Base-by-base conservation (phyloP, 2,888 invertebrate species). In the Hylaea fasciaria region DNA sequence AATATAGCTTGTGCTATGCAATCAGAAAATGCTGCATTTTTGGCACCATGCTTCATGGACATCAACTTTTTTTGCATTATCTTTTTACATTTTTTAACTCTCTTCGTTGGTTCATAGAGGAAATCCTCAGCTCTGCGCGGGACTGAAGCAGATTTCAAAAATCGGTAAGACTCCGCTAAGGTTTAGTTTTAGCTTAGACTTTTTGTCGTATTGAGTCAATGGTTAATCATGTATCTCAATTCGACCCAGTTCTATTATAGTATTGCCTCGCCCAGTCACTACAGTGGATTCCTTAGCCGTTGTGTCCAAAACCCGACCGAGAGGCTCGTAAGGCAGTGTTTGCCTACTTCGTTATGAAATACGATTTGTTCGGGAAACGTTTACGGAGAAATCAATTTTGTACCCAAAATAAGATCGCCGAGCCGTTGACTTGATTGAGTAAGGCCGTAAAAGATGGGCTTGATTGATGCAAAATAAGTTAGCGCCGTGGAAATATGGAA, bases 311-410 rank as follows among this genome's bases (percentile, higher is more conserved):
- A 48, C 52, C 61, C 56, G 61, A 48, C 29, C 48, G 32, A 57
- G 56, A 52, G 48, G 51, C 22, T 46, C 61, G 56, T 62, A 62
- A 62, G 61, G 56, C 16, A 22, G 14, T 62, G 61, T 62, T 62
- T 62, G 52, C 56, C 43, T 44, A 52, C 61, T 44, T 62, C 52
- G 56, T 62, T 62, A 62, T 48, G 61, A 62, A 57, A 62, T 62
- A 48, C 52, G 52, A 62, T 57, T 62, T 62, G 61, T 52, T 40
- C 44, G 56, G 52, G 17, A 40, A 39, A 52, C 56, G 61, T 52
- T 62, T 62, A 62, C 44, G 39, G 44, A 44, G 52, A 62, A 62
- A 62, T 62, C 61, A 53, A 61, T 62, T 62, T 53, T 44, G 44
- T 62, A 56, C 52, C 52, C 61, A 57, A 62, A 54, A 41, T 12